Percentiles rank a stretch among this genome's conserved stretches.
These are phyloP conservation scores for Tillus elongatus DNA, from an alignment of 2,888 invertebrate genomes.

Conservation along the genomic window DNA sequence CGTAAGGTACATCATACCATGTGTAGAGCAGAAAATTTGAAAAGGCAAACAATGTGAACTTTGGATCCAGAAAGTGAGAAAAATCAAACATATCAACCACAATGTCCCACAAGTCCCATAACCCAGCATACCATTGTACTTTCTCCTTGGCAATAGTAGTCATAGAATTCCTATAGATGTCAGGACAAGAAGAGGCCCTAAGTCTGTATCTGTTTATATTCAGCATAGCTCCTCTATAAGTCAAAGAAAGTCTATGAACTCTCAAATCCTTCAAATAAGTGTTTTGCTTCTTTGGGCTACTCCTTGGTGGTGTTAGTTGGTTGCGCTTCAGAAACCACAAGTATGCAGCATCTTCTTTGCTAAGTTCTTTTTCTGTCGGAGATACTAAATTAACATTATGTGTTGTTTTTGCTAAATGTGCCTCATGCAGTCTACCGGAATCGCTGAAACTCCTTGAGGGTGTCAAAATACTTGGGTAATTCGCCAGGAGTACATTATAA, in stretches of 20 bases:
- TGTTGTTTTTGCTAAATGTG: conserved; percentile 20
- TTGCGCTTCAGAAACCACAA: conserved; percentile 50
- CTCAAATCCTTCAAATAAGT: conserved; percentile 66
- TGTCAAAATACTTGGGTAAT: conserved; percentile 64
- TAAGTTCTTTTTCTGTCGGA: conserved; percentile 3
- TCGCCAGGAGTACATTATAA: conserved; percentile 62
- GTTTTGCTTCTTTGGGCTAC: conserved; percentile 44
- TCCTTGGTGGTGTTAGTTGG: conserved; percentile 40
- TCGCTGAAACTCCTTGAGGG: conserved; percentile 69
- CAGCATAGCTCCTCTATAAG: conserved; percentile 78
- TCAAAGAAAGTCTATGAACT: conserved; percentile 67
- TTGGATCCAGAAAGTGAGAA: conserved; percentile 65
- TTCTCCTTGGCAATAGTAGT: conserved; percentile 76
- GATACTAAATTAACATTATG: not conserved
- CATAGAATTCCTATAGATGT: conserved; percentile 80
- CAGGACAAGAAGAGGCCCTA: conserved; percentile 81
- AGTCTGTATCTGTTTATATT: conserved; percentile 73
- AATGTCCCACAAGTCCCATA: conserved; percentile 71
- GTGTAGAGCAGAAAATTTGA: conserved; percentile 86
- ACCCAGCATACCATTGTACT: conserved; percentile 62
- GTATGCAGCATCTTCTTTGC: conserved; percentile 41
- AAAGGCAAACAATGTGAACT: conserved; percentile 69
- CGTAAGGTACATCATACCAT: conserved; percentile 90
- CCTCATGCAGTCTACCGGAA: conserved; percentile 46
- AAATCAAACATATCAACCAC: conserved; percentile 71